Evolutionary conservation across 2,888 invertebrate genomes (phyloP), one percentile per base, ranked within the genome.

Genomic region (Mythimna lalbum): DNA sequence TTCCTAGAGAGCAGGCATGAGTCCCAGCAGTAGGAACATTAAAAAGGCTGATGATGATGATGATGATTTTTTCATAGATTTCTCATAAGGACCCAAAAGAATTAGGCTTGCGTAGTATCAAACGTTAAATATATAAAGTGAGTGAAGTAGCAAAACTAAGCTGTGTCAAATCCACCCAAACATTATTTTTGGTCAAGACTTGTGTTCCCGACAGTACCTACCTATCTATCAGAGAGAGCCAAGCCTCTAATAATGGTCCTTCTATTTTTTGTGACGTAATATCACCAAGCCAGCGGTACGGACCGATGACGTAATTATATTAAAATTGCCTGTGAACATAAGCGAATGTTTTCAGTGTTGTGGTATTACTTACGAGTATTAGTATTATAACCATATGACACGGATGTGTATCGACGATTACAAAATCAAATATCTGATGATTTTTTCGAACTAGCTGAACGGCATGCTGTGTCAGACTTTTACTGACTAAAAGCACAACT

Each of bases 221-320:
- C 76, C 83, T 84, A 88, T 86, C 83, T 82, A 81, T 86, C 82
- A 83, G 73, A 50, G 66, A 67, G 72, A 82, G 73, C 81, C 80
- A 80, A 81, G 81, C 69, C 69, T 81, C 80, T 81, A 84, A 87
- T 86, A 86, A 86, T 81, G 83, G 80, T 76, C 66, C 82, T 81
- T 82, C 76, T 79, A 83, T 87, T 87, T 87, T 87, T 87, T 85
- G 82, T 81, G 77, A 77, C 72, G 78, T 63, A 81, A 84, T 84
- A 84, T 78, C 79, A 81, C 69, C 63, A 73, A 77, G 80, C 66
- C 76, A 76, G 64, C 50, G 79, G 63, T 73, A 71, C 74, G 80
- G 73, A 73, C 78, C 85, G 57, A 72, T 85, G 81, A 73, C 78
- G 83, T 84, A 78, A 83, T 84, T 79, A 79, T 84, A 83, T 85